A percentile compares a stretch with the other conserved stretches of the same genome.
Evolutionary conservation across 2,888 invertebrate genomes (phyloP).

Genomic region (Drosophila merina): DNA sequence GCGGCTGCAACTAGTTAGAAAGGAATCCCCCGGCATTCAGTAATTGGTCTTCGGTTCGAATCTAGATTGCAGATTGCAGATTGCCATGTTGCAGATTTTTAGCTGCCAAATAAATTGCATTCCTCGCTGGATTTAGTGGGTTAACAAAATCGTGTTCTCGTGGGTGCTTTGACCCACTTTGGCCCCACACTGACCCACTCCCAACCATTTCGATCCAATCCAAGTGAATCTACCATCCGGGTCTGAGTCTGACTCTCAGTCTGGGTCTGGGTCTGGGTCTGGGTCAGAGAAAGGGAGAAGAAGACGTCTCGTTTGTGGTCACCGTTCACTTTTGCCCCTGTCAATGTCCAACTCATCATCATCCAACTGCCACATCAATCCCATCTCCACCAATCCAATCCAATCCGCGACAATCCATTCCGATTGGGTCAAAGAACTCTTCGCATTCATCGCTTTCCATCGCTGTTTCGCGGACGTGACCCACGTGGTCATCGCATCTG

Average conservation of each 20-base stretch:
- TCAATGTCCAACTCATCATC: conserved; percentile 17
- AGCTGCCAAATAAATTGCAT: conserved; percentile 12
- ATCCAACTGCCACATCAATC: background rate
- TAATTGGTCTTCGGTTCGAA: conserved; percentile 29
- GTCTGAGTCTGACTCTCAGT: conserved; percentile 67
- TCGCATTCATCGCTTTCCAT: conserved; percentile 1
- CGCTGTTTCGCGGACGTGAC: conserved; percentile 13
- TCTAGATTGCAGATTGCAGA: conserved; percentile 28
- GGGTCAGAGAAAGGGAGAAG: conserved; percentile 74
- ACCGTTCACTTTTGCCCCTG: conserved; percentile 62
- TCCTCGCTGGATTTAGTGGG: conserved; percentile 13
- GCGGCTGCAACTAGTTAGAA: conserved; percentile 33
- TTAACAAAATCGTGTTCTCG: conserved; percentile 28
- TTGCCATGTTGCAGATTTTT: background rate
- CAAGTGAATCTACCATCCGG: conserved; percentile 39
- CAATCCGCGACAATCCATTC: conserved; percentile 4
- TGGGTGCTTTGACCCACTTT: conserved; percentile 33
- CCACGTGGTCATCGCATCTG: conserved; percentile 8
- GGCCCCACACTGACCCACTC: conserved; percentile 61
- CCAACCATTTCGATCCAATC: background rate
- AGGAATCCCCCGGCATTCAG: conserved; percentile 24
- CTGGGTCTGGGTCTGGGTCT: conserved; percentile 48
- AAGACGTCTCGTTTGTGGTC: conserved; percentile 36
- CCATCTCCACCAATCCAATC: background rate
- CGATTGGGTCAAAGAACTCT: conserved; percentile 26